A percentile compares a stretch with the other conserved stretches of the same genome.
These are phyloP conservation scores for Lethrus apterus DNA, from an alignment of 1,140 invertebrate species.

Conservation along the genomic window DNA sequence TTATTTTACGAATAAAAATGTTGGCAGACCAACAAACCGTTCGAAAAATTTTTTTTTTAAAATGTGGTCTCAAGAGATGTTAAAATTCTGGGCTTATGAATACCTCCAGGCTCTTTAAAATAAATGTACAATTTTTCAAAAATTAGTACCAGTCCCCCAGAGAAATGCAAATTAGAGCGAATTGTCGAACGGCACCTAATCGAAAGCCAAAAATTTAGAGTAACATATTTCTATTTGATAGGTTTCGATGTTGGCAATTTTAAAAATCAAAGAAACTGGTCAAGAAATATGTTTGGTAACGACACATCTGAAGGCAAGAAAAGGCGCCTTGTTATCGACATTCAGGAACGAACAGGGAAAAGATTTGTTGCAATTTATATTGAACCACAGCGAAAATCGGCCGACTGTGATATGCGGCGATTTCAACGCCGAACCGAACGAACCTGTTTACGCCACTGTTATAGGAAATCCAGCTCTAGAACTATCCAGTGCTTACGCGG, in stretches of 20 bases:
- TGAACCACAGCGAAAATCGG: constrained; percentile 43
- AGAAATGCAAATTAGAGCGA: no score
- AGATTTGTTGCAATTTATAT: constrained; percentile 58
- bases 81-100: no score
- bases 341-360: constrained; percentile 69
- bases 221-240: no score
- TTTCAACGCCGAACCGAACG: constrained; percentile 70
- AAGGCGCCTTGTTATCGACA: constrained; percentile 58
- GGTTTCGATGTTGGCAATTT: constrained; percentile 55
- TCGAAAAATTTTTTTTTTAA: no score
- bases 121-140: no score
- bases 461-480: constrained; percentile 41
- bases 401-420: constrained; percentile 68
- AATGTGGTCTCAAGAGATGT: no score
- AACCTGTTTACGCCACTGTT: constrained; percentile 62
- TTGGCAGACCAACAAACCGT: no score
- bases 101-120: no score
- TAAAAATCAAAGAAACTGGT: constrained; percentile 48
- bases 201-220: no score
- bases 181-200: no score
- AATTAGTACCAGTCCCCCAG: no score
- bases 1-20: no score
- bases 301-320: constrained; percentile 72
- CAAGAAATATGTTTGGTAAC: constrained; percentile 61
- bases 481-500: constrained; percentile 47